Conservation (phyloP, 2,888 invertebrate genomes). For the Muscina levida region DNA sequence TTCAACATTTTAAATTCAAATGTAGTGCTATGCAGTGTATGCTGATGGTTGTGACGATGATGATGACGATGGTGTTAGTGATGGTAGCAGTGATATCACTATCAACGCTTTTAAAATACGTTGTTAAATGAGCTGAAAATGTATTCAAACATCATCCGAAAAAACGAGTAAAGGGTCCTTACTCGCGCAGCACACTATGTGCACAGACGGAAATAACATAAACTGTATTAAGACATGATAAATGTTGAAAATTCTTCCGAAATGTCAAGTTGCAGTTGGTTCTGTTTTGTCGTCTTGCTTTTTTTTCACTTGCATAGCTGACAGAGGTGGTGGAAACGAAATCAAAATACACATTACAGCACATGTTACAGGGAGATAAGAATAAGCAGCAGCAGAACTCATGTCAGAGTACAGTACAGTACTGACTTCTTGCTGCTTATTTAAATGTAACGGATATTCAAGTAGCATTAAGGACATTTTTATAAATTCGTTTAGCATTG, state of each 20-base stretch:
- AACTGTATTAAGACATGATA: constrained; percentile 56
- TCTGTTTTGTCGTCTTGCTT: too few relatives aligned
- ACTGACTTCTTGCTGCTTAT: too few relatives aligned
- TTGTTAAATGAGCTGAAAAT: constrained; percentile 49
- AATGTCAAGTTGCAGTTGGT: too few relatives aligned
- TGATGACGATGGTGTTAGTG: not conserved
- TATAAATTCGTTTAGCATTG: too few relatives aligned
- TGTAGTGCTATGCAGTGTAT: not conserved
- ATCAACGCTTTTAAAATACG: constrained; percentile 26
- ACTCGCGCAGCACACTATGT: not conserved
- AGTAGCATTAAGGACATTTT: too few relatives aligned
- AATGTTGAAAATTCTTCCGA: constrained; percentile 29
- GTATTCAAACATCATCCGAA: constrained; percentile 38
- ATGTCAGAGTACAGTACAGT: too few relatives aligned
- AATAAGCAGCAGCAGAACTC: too few relatives aligned
- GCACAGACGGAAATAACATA: constrained; percentile 39
- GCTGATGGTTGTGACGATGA: not conserved
- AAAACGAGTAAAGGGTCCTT: constrained; percentile 3
- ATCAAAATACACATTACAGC: too few relatives aligned
- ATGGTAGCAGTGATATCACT: constrained; percentile 17
- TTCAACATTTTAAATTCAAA: not conserved
- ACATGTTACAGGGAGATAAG: too few relatives aligned
- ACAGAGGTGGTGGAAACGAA: too few relatives aligned
- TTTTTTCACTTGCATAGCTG: too few relatives aligned
- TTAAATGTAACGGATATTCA: too few relatives aligned